Conservation (phyloP, 1,140 invertebrate genomes). For the Sinella curviseta region DNA sequence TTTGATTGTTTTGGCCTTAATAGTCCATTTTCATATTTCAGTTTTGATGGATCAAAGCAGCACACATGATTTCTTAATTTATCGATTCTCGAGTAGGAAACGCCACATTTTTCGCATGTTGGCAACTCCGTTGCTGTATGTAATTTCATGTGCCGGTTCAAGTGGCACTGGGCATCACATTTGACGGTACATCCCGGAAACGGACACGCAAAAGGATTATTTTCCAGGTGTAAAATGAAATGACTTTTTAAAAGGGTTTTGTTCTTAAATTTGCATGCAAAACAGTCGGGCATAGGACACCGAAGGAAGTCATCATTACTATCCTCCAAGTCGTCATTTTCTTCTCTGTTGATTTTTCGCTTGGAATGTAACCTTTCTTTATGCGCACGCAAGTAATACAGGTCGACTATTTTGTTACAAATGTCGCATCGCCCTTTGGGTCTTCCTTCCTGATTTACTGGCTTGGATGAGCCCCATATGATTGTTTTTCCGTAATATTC, state of each 20-base stretch:
- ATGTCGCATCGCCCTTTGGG: not conserved
- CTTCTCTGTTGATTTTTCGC: not conserved
- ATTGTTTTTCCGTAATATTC: not conserved
- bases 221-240: constrained; percentile 3
- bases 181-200: not conserved
- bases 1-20: not conserved
- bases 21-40: no score
- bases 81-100: not conserved
- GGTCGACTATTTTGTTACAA: not conserved
- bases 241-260: not conserved
- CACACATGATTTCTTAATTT: not conserved
- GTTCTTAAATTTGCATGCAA: not conserved
- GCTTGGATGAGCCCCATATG: not conserved
- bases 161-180: constrained; percentile 11
- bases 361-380: not conserved
- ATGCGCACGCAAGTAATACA: not conserved
- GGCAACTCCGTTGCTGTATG: not conserved
- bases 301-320: not conserved
- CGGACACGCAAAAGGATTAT: not conserved
- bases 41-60: not conserved
- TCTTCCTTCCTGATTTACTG: not conserved
- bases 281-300: not conserved
- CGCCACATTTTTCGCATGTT: not conserved
- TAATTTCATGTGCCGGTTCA: not conserved
- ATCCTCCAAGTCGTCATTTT: no score